Conservation (phyloP, 1,140 invertebrate species). For the Acromyrmex charruanus region DNA sequence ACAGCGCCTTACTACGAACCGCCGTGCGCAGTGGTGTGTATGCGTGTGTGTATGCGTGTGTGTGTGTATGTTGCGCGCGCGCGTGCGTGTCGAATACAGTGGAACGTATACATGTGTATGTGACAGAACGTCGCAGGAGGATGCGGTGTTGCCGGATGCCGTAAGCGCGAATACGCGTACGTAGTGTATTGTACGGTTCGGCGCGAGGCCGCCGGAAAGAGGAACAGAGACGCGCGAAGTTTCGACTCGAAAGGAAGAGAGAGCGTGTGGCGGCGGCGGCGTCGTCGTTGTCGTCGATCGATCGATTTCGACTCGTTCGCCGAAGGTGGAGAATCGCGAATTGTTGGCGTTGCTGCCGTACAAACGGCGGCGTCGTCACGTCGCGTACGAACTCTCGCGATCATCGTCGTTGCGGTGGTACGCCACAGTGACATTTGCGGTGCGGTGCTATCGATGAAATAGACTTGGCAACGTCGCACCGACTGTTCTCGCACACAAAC, state of each 20-base stretch:
- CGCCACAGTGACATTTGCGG: constrained; percentile 73
- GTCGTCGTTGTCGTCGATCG: constrained; percentile 20
- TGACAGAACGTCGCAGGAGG: constrained; percentile 79
- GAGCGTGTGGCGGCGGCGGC: not conserved
- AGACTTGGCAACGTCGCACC: constrained; percentile 81
- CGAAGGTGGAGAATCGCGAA: constrained; percentile 33
- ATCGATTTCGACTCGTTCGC: constrained; percentile 44
- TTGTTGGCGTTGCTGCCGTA: not conserved
- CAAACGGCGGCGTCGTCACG: no score
- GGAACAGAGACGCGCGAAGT: constrained; percentile 5
- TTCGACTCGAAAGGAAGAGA: not conserved
- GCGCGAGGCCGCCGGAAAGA: not conserved
- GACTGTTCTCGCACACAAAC: constrained; percentile 66
- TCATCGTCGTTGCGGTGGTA: constrained; percentile 31
- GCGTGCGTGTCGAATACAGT: not conserved
- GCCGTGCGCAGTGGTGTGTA: not conserved
- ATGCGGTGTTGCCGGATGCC: constrained; percentile 73
- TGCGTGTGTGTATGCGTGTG: no score
- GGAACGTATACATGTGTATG: constrained; percentile 51
- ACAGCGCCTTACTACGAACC: constrained; percentile 17
- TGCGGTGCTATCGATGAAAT: constrained; percentile 73
- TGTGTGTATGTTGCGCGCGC: no score
- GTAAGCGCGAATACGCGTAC: constrained; percentile 64
- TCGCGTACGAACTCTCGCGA: constrained; percentile 24
- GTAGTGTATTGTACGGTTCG: not conserved